Evolutionary conservation across 92 coral and sea anemone species (phyloP).

Genomic region (Paramuricea clavata): DNA sequence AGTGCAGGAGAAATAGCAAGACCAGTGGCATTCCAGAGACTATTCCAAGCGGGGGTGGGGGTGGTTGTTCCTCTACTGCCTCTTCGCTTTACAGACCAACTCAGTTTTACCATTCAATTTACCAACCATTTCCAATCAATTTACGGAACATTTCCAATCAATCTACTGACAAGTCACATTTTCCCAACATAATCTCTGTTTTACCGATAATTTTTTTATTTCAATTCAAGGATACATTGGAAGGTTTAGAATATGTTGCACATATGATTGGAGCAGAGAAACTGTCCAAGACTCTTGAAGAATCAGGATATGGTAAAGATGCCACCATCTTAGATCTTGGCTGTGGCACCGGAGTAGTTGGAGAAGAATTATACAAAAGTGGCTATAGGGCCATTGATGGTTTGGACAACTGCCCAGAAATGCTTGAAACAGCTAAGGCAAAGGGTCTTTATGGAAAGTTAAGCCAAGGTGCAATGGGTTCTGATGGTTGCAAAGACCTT

Average conservation of each 20-base stretch:
- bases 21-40: too few species aligned
- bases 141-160: too few species aligned
- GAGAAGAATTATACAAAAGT: slow-evolving; percentile 69
- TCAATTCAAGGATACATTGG: too few species aligned
- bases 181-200: too few species aligned
- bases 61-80: too few species aligned
- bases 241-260: slow-evolving; percentile 76
- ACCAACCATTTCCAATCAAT: too few species aligned
- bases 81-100: too few species aligned
- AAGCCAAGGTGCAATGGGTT: slow-evolving; percentile 4
- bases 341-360: slow-evolving; percentile 91
- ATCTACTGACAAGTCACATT: too few species aligned
- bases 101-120: too few species aligned
- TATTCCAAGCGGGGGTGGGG: too few species aligned
- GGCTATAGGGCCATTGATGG: slow-evolving; percentile 80
- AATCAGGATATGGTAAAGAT: slow-evolving; percentile 52
- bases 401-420: slow-evolving; percentile 77
- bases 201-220: too few species aligned
- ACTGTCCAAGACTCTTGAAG: slow-evolving; percentile 66
- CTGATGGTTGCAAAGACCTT: slow-evolving; percentile 4
- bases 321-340: slow-evolving; percentile 88
- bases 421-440: slow-evolving; percentile 76
- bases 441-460: slow-evolving; percentile 72
- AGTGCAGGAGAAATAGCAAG: too few species aligned
- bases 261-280: slow-evolving; percentile 70